A percentile compares a stretch with the other conserved stretches of the same genome.
Conservation (phyloP, 2,888 invertebrate genomes). For the Brachypalpus laphriformis region DNA sequence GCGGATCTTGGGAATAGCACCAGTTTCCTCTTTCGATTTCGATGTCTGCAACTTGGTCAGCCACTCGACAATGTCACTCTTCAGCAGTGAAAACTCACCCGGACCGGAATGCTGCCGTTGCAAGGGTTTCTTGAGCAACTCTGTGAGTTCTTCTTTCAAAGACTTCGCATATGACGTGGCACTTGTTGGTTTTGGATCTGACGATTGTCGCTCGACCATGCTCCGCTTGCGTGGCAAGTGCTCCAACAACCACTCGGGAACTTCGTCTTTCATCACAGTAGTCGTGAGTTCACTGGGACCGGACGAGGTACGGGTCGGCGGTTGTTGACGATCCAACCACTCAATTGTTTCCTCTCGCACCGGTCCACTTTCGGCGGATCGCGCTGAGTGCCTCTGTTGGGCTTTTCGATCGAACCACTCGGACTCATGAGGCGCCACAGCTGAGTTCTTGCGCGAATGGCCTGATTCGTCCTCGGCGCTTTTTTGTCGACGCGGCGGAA, state of each 20-base stretch:
- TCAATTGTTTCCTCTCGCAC: conserved; percentile 82
- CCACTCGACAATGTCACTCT: conserved; percentile 83
- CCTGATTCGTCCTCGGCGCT: conserved; percentile 76
- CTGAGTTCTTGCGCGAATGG: conserved; percentile 69
- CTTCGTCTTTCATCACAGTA: conserved; percentile 81
- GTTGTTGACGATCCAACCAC: conserved; percentile 80
- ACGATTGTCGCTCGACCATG: conserved; percentile 77
- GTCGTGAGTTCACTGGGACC: conserved; percentile 82
- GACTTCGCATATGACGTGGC: conserved; percentile 80
- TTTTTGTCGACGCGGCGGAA: conserved; percentile 77
- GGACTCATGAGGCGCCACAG: conserved; percentile 78
- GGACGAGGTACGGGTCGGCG: conserved; percentile 81
- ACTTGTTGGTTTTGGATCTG: conserved; percentile 76
- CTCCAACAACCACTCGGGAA: conserved; percentile 82
- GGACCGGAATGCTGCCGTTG: conserved; percentile 82
- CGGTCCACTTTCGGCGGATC: conserved; percentile 82
- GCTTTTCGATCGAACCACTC: conserved; percentile 83
- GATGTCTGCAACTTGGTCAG: conserved; percentile 81
- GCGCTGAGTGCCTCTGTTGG: conserved; percentile 82
- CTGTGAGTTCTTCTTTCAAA: conserved; percentile 80
- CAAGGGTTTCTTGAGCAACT: conserved; percentile 81
- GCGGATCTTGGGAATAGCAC: conserved; percentile 76
- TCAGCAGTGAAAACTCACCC: conserved; percentile 81
- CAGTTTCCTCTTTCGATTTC: conserved; percentile 75
- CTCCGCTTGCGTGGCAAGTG: conserved; percentile 81